Percentiles rank a stretch among this genome's conserved stretches.
Evolutionary conservation across 2,797 vertebrate genomes (phyloP).

Genomic region (Tragelaphus eurycerus): DNA sequence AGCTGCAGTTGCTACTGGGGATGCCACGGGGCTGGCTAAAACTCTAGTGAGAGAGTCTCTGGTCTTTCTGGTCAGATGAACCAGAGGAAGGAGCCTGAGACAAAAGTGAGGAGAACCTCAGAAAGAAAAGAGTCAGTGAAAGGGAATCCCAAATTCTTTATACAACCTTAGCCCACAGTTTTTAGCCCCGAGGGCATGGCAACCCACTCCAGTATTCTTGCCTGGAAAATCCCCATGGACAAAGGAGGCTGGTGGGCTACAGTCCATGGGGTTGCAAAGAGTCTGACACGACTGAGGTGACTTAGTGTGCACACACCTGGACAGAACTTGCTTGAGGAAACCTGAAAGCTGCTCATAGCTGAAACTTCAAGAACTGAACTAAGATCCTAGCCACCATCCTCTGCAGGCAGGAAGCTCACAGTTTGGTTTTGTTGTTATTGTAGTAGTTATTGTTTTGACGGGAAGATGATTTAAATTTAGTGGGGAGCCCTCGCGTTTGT

Average conservation of each 20-base stretch:
- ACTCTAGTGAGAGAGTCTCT: background rate
- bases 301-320: background rate
- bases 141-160: background rate
- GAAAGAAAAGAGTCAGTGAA: background rate
- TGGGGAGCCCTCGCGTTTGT: background rate
- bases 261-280: background rate
- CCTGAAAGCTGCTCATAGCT: background rate
- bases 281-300: background rate
- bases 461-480: background rate
- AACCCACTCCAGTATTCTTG: background rate
- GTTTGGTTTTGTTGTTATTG: background rate
- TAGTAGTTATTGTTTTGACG: background rate
- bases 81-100: background rate
- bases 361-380: background rate
- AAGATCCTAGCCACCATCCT: background rate
- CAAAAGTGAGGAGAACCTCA: background rate
- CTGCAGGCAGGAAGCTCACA: background rate
- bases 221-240: background rate
- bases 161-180: background rate
- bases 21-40: background rate
- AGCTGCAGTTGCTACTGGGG: fast-evolving
- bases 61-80: background rate
- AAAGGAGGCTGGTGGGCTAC: background rate
- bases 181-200: background rate
- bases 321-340: background rate